phyloP scores from a whole-genome alignment of 2,797 vertebrate genomes.

The Acipenser transmontanus region DNA sequence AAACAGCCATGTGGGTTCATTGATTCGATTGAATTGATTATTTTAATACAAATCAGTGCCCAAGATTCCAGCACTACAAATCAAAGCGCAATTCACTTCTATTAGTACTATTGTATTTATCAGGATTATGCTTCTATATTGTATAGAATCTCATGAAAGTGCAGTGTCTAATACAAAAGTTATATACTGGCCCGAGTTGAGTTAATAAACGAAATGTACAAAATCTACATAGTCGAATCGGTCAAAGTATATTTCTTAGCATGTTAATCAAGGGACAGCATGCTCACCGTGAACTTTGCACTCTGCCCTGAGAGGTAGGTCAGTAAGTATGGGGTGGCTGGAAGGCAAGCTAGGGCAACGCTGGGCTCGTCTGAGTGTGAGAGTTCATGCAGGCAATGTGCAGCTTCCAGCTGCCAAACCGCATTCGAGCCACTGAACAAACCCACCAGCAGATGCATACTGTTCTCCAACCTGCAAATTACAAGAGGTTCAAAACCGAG shows the following conservation, averaged over 20 bases:
- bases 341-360: slow-evolving; percentile 72
- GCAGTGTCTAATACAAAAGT: no score
- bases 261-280: no score
- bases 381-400: slow-evolving; percentile 79
- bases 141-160: no score
- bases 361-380: slow-evolving; percentile 72
- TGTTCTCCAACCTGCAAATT: slow-evolving; percentile 70
- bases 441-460: slow-evolving; percentile 69
- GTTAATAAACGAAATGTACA: no score
- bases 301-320: slow-evolving; percentile 87
- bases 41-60: no score
- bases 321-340: slow-evolving; percentile 87
- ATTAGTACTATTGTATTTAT: no score
- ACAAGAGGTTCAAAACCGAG: background rate
- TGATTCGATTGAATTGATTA: no score
- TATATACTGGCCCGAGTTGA: no score
- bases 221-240: background rate
- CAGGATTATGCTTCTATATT: no score
- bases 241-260: background rate
- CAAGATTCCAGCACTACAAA: no score
- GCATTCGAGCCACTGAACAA: slow-evolving; percentile 76
- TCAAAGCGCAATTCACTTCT: no score
- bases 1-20: background rate
- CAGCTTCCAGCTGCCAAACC: slow-evolving; percentile 75
- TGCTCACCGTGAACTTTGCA: slow-evolving; percentile 75